Base-by-base conservation (phyloP, 2,888 invertebrate species). In the Meiosimyza decipiens region DNA sequence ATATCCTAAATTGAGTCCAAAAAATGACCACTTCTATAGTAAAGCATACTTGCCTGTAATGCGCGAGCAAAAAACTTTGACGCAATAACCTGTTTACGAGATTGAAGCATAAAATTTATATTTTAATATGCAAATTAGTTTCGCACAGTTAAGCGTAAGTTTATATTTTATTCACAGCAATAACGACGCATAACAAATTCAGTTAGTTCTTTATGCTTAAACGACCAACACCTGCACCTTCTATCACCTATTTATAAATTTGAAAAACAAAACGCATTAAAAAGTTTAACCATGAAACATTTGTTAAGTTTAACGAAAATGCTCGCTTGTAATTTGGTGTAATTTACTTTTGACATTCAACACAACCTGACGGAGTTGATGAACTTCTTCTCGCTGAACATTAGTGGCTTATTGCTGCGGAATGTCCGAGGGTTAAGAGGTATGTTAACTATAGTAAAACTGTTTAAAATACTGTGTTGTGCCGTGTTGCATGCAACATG, bases 21-120 rank as follows among this genome's bases (percentile, higher is more conserved):
- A 28, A 4, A 28, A 28, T 3, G 13, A 50, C 57, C 77, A 76
- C 78, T 78, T 22, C 78, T 77, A 78, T 77, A 78, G 76, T 78
- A 79, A 77, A 77, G 78, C 77, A 79, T 79, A 77, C 83, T 83
- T 83, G 84, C 84, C 84, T 84, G 84, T 83, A 83, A 84, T 83
- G 84, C 84, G 83, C 83, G 84, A 83, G 3, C 4, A 28, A 28
- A 28, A 28, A 28, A 7, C 16, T 40, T 9, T 40, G 9, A 40
- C 9, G 40, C 40, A 40, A 9, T 9, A 40, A 40, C 40, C 9
- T 9, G 40, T 40, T 40, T 40, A 40, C 40, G 40, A 40, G 40
- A 9, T 40, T 62, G 6, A 11, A 16, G 62, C 28, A 49, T 49
- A 18, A 50, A 63, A 11, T 49, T 63, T 18, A 63, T 63, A 64